These are phyloP conservation scores for Yponomeuta plumbellus DNA, from an alignment of 2,888 invertebrate genomes.

Conservation along the genomic window DNA sequence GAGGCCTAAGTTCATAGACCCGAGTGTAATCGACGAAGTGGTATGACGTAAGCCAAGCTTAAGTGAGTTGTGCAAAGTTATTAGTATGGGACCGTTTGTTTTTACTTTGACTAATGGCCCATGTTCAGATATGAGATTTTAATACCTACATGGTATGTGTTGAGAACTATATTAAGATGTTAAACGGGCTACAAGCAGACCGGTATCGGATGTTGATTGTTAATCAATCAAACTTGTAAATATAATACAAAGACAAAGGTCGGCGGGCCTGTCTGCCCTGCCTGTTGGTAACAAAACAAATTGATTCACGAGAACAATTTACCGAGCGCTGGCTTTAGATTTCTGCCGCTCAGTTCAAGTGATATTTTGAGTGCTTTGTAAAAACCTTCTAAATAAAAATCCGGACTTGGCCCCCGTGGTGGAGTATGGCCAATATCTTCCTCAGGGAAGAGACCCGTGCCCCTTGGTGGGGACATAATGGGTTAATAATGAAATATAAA, in stretches of 20 bases:
- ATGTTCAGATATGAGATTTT: background rate
- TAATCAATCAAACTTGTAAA: background rate
- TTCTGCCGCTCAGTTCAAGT: too few relatives aligned
- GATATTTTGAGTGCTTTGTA: too few relatives aligned
- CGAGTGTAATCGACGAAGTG: slow-evolving; percentile 34
- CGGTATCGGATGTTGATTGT: background rate
- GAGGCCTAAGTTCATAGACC: slow-evolving; percentile 41
- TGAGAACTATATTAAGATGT: background rate
- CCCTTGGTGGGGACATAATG: too few relatives aligned
- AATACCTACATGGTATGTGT: background rate
- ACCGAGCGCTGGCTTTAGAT: background rate
- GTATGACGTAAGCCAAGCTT: slow-evolving; percentile 46
- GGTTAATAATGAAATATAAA: too few relatives aligned
- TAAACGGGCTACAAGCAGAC: background rate
- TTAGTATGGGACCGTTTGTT: background rate
- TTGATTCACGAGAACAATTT: background rate
- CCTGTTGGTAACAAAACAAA: background rate
- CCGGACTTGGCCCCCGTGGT: too few relatives aligned
- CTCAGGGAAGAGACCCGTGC: too few relatives aligned
- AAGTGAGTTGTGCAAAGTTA: background rate
- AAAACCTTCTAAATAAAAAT: too few relatives aligned
- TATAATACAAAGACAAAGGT: background rate
- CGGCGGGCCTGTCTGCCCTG: background rate
- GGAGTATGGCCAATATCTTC: too few relatives aligned
- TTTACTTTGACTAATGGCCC: background rate